Evolutionary conservation across 2,113 vertebrate genomes (phyloP).

Genomic region (Carassius auratus): DNA sequence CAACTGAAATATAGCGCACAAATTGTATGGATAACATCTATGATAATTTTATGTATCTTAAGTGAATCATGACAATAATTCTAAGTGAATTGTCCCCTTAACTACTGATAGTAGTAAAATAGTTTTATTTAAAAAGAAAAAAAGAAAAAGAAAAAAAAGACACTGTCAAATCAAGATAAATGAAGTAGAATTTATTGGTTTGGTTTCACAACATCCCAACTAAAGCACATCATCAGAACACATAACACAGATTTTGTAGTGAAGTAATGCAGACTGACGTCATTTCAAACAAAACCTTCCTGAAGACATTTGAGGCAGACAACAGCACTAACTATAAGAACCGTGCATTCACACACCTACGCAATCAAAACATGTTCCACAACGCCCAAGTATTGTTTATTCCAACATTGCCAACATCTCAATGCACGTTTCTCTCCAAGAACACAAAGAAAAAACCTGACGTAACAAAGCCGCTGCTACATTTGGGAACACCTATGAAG

Average conservation of each 20-base stretch:
- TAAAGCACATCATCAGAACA: conserved; percentile 8
- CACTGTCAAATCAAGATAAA: background rate
- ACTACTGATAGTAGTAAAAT: background rate
- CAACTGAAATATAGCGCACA: background rate
- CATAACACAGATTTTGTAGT: background rate
- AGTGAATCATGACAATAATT: background rate
- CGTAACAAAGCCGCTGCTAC: background rate
- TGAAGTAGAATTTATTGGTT: conserved; percentile 12
- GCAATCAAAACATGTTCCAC: background rate
- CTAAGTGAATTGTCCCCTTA: too few species aligned
- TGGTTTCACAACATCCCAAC: background rate
- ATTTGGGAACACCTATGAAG: background rate
- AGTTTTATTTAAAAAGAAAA: background rate
- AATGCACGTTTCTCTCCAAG: background rate
- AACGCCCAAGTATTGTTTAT: background rate
- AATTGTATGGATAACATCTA: background rate
- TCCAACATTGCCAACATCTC: background rate
- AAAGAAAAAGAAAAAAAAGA: background rate
- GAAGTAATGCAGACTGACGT: background rate
- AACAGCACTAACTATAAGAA: background rate
- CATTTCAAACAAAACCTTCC: background rate
- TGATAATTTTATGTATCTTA: background rate
- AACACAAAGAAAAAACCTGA: background rate
- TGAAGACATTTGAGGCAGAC: conserved; percentile 1
- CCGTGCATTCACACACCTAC: background rate